A percentile compares a stretch with the other conserved stretches of the same genome.
phyloP scores from a whole-genome alignment of 2,113 vertebrate species.

The human (Homo sapiens) region GRCh38 chr13:69320001-69320500 shows the following conservation, averaged over 20 bases:
- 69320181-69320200: neutral
- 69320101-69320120: neutral
- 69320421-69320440: neutral
- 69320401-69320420: neutral
- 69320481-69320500: conserved; percentile 24
- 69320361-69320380: neutral
- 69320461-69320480: neutral
- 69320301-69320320: neutral
- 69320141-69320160: neutral
- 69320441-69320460: conserved; percentile 31
- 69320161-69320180: neutral
- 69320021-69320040: neutral
- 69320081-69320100: neutral
- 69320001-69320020: neutral
- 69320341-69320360: neutral
- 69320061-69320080: neutral
- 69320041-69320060: neutral
- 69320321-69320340: neutral
- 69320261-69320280: neutral
- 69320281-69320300: neutral
- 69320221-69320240: neutral
- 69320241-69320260: neutral
- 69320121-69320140: neutral
- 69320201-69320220: neutral
- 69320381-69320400: neutral